Base-by-base conservation (phyloP, 2,113 vertebrate genomes). In the Elachura formosa region DNA sequence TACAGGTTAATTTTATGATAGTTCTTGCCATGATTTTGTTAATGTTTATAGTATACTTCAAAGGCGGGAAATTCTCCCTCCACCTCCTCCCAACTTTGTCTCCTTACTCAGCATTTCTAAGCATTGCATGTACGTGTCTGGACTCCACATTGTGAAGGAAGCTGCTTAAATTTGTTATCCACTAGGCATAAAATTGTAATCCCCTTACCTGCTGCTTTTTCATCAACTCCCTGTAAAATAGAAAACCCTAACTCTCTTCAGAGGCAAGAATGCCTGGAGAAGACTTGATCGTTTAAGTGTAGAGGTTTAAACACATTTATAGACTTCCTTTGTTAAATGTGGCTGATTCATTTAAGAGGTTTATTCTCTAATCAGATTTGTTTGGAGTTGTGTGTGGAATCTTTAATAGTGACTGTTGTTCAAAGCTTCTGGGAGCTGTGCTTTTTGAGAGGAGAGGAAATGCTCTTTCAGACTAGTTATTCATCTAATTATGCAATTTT, bases 331-430 rank as follows among this genome's bases (percentile, higher is more conserved):
- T 93, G 82, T 94, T 94, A 90, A 93, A 86, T 81, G 68, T 63
- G 52, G 36, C 85, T 74, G 87, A 94, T 92, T 90, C 76, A 34
- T 92, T 93, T 97, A 96, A 96, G 92, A 96, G 87, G 90, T 93
- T 97, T 97, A 96, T 86, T 93, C 93, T 73, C 72, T 97, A 96
- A 96, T 96, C 94, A 95, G 95, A 96, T 96, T 96, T 97, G 90
- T 96, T 91, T 84, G 68, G 72, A 80, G 79, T 81, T 71, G 72
- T 71, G 55, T 28, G 34, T 80, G 64, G 45, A 90, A 94, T 95
- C 83, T 88, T 78, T 80, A 93, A 62, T 34, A 67, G 66, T 0
- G 0, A 26, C 2, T 22, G 48, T 89, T 76, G 29, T 93, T 69
- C 33, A 49, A 67, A 84, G 23, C 59, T 83, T 69, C 26, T 76